Evolutionary conservation across 92 coral and sea anemone genomes (phyloP), one percentile per base, ranked within the genome.

Genomic region (Paramuricea clavata): DNA sequence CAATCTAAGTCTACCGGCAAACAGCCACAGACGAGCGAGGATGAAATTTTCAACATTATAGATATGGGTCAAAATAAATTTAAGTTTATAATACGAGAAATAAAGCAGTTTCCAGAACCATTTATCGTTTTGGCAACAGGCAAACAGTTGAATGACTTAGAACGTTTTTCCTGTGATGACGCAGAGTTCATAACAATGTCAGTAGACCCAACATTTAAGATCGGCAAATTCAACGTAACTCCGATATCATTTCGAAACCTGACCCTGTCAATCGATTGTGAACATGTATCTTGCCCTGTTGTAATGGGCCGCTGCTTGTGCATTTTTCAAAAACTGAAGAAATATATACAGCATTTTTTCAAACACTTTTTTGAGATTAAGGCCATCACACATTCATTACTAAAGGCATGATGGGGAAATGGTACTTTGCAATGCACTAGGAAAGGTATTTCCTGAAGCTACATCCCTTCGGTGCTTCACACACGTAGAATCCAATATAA

Each of bases 121-220:
- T 78, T 86, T 47, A 41, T 82, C 36, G 83, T 90, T 43, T 70
- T 90, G 27, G 90, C 91, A 49, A 86, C 93, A 0, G 90, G 87
- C 49, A 21, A 65, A 47, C 90, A 82, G 60, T 36, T 91, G 6
- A 1, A 22, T 2, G 87, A 81, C 39, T 61, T 87, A 5, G 85
- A 88, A 35, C 86, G 81, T 35, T 91, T 80, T 39, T 75, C 86
- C 41, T 7, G 69, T 10, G 91, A 91, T 22, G 79, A 31, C 8
- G 60, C 28, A 43, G 91, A 87, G 47, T 47, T 52, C 39, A 3
- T 31, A 7, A 78, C 87, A 5, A 52, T 91, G 67, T 87, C 89
- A 26, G 44, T 91, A 22, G 93, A 91, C 70, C 93, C 91, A 21
- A 91, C 93, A 8, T 87, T 91, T 56, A 87, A 91, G 44, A 76